Evolutionary conservation across 2,797 vertebrate genomes (phyloP), one percentile per base, ranked within the genome.

Genomic region (Channallabes apus): DNA sequence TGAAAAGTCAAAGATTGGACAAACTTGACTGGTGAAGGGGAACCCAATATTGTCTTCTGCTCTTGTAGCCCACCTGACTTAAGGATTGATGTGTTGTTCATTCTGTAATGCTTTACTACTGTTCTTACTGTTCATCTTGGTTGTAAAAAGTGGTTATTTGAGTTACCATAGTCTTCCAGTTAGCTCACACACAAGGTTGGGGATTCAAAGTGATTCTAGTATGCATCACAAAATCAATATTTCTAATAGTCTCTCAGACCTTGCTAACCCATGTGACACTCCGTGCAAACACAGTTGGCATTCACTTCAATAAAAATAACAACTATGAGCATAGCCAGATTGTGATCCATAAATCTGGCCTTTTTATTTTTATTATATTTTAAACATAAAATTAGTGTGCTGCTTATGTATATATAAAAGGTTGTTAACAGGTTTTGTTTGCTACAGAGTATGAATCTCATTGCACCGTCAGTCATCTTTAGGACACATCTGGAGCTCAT

Each of bases 401-500:
- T 59, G 68, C 80, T 20, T 72, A 9, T n/a, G 2, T 32, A 32
- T 82, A 27, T 51, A 20, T 64, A 35, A 68, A 35, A 56, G 58
- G 54, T 77, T 51, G 88, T 86, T 89, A 90, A 90, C 90, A 92
- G 87, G 90, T 90, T 91, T 90, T 86, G 82, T 90, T 91, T 86
- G 11, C 84, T 86, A 83, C 81, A 77, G 58, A 82, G 80, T 83
- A 82, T 82, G 84, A 58, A 46, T 87, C 81, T 83, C 80, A 86
- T 54, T 86, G 83, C 64, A 68, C 41, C 8, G 71, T 35, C 93
- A 90, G 90, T 93, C 91, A 92, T 91, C 68, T 84, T 86, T 75
- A 76, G 61, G 90, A 91, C 80, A 90, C 93, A 93, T 94, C 93
- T 94, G 92, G 90, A 84, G 32, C 38, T 29, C 69, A 54, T 46